These are phyloP conservation scores for Aphrophora alni DNA, from an alignment of 2,888 invertebrate genomes.

Conservation along the genomic window DNA sequence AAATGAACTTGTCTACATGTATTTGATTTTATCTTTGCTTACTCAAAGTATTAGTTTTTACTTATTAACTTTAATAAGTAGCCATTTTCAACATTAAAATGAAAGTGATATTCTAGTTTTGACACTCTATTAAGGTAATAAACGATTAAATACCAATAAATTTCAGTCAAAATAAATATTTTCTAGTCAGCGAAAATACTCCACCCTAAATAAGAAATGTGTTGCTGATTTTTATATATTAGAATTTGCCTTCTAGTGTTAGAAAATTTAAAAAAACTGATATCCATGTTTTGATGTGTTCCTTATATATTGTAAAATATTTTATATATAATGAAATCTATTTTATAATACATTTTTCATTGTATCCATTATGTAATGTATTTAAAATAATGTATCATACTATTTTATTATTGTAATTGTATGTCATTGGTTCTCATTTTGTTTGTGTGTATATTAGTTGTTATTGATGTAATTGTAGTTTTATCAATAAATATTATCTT, in stretches of 20 bases:
- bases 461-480: background rate
- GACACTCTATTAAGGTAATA: too few species aligned
- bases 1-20: too few species aligned
- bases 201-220: too few species aligned
- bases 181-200: too few species aligned
- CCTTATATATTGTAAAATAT: background rate
- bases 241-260: background rate
- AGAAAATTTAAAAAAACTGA: background rate
- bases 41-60: too few species aligned
- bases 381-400: background rate
- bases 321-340: background rate
- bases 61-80: too few species aligned
- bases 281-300: background rate
- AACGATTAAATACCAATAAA: too few species aligned
- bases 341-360: conserved; percentile 2
- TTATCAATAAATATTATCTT: background rate
- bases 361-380: background rate
- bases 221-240: background rate
- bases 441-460: background rate
- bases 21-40: too few species aligned
- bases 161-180: too few species aligned
- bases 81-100: too few species aligned
- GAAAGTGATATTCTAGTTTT: too few species aligned
- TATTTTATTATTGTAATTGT: background rate
- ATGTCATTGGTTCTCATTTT: background rate